Evolutionary conservation across 2,113 vertebrate genomes (phyloP).

Genomic region (Myodes glareolus): DNA sequence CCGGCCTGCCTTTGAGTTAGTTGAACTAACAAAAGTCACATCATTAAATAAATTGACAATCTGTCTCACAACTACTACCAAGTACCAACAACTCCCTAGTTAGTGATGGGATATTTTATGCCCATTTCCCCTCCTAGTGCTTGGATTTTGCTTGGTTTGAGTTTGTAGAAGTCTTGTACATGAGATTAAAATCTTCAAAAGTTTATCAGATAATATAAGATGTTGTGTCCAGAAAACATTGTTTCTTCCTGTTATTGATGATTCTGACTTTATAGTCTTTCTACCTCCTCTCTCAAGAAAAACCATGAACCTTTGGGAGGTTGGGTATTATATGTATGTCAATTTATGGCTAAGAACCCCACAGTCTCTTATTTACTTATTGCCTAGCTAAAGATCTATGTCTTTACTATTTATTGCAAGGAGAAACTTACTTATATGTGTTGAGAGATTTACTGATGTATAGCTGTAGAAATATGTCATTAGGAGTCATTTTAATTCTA

Average conservation of each 20-base stretch:
- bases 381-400: background rate
- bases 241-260: background rate
- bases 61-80: background rate
- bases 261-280: background rate
- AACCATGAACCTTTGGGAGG: background rate
- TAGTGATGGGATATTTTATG: background rate
- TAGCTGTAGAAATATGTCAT: too few relatives aligned
- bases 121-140: background rate
- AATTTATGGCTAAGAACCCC: background rate
- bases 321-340: too few relatives aligned
- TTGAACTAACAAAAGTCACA: background rate
- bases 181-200: background rate
- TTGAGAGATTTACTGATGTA: too few relatives aligned
- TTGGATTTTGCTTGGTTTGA: background rate
- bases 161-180: background rate
- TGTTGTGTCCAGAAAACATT: background rate
- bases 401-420: background rate
- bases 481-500: too few relatives aligned
- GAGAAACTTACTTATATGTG: too few relatives aligned
- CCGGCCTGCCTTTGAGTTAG: background rate
- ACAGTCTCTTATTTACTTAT: background rate
- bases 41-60: background rate
- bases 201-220: background rate
- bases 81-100: background rate
- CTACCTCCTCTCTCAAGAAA: background rate